Base-by-base conservation (phyloP, 1,140 invertebrate genomes). In the Solen grandis region DNA sequence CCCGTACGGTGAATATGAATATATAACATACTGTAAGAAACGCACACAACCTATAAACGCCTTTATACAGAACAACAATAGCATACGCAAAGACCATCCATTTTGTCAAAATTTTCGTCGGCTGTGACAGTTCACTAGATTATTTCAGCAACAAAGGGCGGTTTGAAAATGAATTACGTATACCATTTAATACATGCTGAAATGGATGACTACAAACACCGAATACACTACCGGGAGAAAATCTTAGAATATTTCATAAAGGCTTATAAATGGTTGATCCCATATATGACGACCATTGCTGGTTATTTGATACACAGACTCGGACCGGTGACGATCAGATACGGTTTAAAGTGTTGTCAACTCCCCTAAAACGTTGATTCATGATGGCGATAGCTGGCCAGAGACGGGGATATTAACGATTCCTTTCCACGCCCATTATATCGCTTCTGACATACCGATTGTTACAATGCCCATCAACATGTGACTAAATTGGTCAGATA, bases 301-400 rank as follows among this genome's bases (percentile, higher is more conserved):
- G 59, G 75, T 55, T 66, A 78, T 78, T 68, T 60, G 75, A 78
- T 78, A 78, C 54, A 60, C 22, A n/a, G 13, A 55, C n/a, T 46
- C 14, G 66, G 31, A 55, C 68, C 60, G 50, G 4, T 13, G 3
- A 69, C 29, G 31, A 78, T 78, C 75, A 59, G 75, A 78, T 78
- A 78, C 8, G 65, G 63, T 59, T 66, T 54, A 41, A 55, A 41
- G 65, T 60, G 66, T 69, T 69, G 75, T 78, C 55, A 65, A 54
- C 19, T 10, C 2, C n/a, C 41, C 41, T 78, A 57, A 35, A 78
- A 66, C 65, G 63, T 59, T 68, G 75, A 59, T 29, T 66, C 46
- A 22, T 55, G 35, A 55, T 41, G 57, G 60, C 60, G 60, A 8
- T 27, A 36, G 54, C 25, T 36, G 59, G 54, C 60, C 36, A 60